Base-by-base conservation (phyloP, 2,113 vertebrate genomes). In the Ictalurus punctatus region DNA sequence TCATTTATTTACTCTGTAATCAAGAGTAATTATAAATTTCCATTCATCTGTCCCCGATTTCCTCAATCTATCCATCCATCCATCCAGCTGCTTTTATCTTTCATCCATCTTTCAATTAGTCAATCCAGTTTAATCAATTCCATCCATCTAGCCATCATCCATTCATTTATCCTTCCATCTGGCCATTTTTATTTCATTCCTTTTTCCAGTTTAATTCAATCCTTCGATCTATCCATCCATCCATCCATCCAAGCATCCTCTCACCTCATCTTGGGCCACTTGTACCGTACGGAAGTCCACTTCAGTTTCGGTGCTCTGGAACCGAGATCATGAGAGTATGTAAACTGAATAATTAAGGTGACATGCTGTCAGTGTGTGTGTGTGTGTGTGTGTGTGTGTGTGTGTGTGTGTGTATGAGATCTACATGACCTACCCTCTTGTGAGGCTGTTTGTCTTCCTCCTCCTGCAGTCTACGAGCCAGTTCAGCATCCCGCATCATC, bases 201-300 rank as follows among this genome's bases (percentile, higher is more conserved):
- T 54, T 3, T 16, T n/a, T 27, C 3, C 73, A 76, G 37, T 37
- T 12, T 37, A 37, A 37, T 1, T 37, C 30, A 6, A 17, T 73
- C 69, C 10, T 27, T 3, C 40, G 3, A 5, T 79, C 5, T 12
- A 27, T 79, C 23, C 48, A 52, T 16, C 44, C 6, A 52, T 16
- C 44, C 6, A 19, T 74, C 71, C 30, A 78, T 61, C 52, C 54
- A 59, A 30, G 2, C 1, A 86, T 84, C 27, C 9, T 27, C 27
- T 23, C 87, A 96, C 96, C 95, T 95, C 96, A 90, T 97, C 95
- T 87, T 95, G 95, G 0, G 96, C 94, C n/a, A 95, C 96, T 90
- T 96, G 95, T 14, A 95, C 95, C 0, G 92, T 93, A 71, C 90
- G 90, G 92, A 95, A 96, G 89, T 96, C 94, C 56, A 93, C 92